A percentile compares a stretch with the other conserved stretches of the same genome.
Conservation (phyloP, 2,797 vertebrate species). For the Takifugu ocellatus region DNA sequence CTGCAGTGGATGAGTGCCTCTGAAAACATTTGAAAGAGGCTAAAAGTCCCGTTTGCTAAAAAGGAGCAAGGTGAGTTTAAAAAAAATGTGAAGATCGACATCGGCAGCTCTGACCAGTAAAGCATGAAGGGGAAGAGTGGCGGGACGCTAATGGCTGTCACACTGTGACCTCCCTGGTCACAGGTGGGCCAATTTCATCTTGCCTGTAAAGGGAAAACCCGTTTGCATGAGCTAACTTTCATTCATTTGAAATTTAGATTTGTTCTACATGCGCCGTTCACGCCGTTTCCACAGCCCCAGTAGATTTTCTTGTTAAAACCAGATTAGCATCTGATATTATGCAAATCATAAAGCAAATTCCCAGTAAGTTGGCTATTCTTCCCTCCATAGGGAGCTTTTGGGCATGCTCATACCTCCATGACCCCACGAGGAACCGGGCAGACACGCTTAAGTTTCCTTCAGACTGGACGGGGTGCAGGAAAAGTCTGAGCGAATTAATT, state of each 20-base stretch:
- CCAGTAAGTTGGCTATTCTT: constrained; percentile 44
- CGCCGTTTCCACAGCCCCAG: constrained; percentile 2
- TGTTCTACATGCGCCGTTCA: not conserved
- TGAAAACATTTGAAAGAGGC: constrained; percentile 59
- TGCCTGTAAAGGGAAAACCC: too few relatives aligned
- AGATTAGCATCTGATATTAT: constrained; percentile 9
- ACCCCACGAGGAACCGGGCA: constrained; percentile 24
- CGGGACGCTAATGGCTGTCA: constrained; percentile 56
- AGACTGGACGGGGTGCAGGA: constrained; percentile 46
- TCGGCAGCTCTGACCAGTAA: constrained; percentile 57
- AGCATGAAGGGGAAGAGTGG: constrained; percentile 61
- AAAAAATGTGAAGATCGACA: constrained; percentile 58
- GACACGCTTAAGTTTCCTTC: constrained; percentile 43
- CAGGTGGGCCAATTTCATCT: too few relatives aligned
- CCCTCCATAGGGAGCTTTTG: constrained; percentile 42
- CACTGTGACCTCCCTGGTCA: constrained; percentile 37
- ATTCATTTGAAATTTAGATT: constrained; percentile 10
- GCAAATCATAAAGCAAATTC: constrained; percentile 23
- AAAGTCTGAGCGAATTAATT: constrained; percentile 70
- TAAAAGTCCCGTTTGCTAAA: constrained; percentile 66
- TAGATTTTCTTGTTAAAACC: constrained; percentile 8
- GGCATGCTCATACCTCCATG: constrained; percentile 19
- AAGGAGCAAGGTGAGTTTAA: constrained; percentile 55
- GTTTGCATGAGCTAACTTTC: constrained; percentile 28
- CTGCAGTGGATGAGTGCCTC: constrained; percentile 46